phyloP scores from a whole-genome alignment of 2,888 invertebrate genomes.

The Meiosimyza platycephala region DNA sequence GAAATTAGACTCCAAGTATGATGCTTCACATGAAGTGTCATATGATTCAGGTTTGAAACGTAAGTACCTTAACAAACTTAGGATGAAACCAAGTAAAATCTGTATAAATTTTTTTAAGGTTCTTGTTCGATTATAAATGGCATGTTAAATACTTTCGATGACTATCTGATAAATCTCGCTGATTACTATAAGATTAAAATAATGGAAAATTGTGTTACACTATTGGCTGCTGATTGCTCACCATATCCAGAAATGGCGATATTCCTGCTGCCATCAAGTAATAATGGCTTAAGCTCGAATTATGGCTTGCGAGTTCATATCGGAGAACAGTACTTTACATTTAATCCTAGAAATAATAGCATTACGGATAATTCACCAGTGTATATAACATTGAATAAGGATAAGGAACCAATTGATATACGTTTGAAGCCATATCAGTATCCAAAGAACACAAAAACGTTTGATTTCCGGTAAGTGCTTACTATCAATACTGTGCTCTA shows the following conservation, averaged over 20 bases:
- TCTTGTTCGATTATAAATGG: constrained; percentile 66
- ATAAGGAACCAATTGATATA: constrained; percentile 56
- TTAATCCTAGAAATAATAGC: constrained; percentile 54
- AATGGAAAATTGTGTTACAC: constrained; percentile 56
- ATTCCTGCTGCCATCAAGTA: constrained; percentile 56
- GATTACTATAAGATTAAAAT: constrained; percentile 53
- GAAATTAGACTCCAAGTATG: constrained; percentile 65
- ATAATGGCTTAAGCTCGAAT: constrained; percentile 50
- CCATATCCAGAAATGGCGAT: constrained; percentile 63
- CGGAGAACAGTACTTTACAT: constrained; percentile 62
- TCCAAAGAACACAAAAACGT: constrained; percentile 62
- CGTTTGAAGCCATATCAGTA: constrained; percentile 62
- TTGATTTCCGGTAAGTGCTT: constrained; percentile 59
- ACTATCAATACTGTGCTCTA: too few relatives aligned
- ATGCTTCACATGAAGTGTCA: constrained; percentile 62
- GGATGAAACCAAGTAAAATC: neutral
- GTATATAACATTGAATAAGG: constrained; percentile 60
- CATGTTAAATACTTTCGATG: constrained; percentile 65
- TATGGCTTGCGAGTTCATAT: constrained; percentile 64
- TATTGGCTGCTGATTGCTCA: constrained; percentile 65
- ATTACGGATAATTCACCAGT: constrained; percentile 53
- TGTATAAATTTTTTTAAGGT: constrained; percentile 48
- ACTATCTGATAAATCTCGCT: constrained; percentile 59
- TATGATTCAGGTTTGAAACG: constrained; percentile 64
- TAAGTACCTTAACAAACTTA: constrained; percentile 39